Evolutionary conservation across 2,797 vertebrate species (phyloP).

Genomic region (Potorous gilbertii): DNA sequence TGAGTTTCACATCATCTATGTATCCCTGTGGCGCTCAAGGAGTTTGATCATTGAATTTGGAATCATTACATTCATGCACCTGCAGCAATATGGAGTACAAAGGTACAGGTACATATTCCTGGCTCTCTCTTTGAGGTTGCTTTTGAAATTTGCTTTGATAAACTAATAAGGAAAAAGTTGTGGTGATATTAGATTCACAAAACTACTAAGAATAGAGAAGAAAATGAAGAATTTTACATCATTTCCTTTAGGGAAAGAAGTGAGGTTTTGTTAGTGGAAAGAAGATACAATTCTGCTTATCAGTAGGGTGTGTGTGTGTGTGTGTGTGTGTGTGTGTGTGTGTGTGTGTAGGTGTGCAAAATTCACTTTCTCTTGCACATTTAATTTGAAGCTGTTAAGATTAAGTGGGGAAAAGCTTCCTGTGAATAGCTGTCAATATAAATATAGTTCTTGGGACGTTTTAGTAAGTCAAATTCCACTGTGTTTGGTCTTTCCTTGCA

Average conservation of each 20-base stretch:
- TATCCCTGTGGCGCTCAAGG: constrained; percentile 70
- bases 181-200: constrained; percentile 57
- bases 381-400: constrained; percentile 49
- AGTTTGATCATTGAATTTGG: constrained; percentile 55
- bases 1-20: constrained; percentile 71
- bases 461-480: constrained; percentile 64
- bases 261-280: constrained; percentile 53
- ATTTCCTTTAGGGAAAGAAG: constrained; percentile 55
- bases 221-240: background rate
- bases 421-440: constrained; percentile 54
- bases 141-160: constrained; percentile 49
- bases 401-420: constrained; percentile 65
- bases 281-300: background rate
- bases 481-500: too few species aligned
- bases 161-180: constrained; percentile 3
- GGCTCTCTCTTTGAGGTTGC: constrained; percentile 55
- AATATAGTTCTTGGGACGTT: constrained; percentile 64
- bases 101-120: constrained; percentile 65
- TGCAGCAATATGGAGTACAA: constrained; percentile 60
- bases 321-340: background rate
- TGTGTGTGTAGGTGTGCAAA: background rate
- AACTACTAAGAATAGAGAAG: constrained; percentile 12
- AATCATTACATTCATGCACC: constrained; percentile 58
- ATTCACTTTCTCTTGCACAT: background rate
- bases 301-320: background rate